These are phyloP conservation scores for Megastigmus dorsalis DNA, from an alignment of 2,888 invertebrate genomes.

Conservation along the genomic window DNA sequence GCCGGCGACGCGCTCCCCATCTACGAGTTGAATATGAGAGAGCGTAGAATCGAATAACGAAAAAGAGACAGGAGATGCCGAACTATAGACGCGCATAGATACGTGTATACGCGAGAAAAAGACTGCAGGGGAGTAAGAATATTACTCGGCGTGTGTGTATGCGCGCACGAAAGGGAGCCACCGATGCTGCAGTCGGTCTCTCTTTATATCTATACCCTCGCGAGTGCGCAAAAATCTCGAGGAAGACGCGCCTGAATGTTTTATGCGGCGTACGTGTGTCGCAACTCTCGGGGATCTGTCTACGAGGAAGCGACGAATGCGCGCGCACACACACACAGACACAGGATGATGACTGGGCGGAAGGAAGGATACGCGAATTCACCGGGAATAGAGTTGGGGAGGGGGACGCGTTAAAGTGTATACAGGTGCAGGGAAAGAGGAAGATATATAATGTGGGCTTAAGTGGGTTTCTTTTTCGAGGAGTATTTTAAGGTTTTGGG, in stretches of 20 bases:
- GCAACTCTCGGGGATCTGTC: not conserved
- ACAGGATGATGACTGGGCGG: no score
- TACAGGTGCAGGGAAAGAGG: not conserved
- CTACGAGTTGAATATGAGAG: conserved; percentile 45
- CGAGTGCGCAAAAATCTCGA: conserved; percentile 54
- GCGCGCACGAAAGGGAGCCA: conserved; percentile 14
- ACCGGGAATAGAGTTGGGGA: not conserved
- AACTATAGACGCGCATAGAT: no score
- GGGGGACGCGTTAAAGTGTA: no score
- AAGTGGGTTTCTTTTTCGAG: conserved; percentile 5
- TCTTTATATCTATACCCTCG: no score
- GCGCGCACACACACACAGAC: no score
- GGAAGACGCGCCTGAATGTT: conserved; percentile 61
- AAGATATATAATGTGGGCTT: conserved; percentile 13
- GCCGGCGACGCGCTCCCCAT: not conserved
- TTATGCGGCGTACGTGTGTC: conserved; percentile 57
- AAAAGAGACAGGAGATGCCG: not conserved
- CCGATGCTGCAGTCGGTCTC: no score
- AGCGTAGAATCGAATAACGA: conserved; percentile 49
- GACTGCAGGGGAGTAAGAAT: conserved; percentile 21
- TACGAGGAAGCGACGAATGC: not conserved
- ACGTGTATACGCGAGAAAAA: no score
- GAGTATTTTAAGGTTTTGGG: no score
- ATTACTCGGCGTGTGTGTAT: conserved; percentile 14
- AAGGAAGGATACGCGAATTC: conserved; percentile 13